Evolutionary conservation across 2,888 invertebrate genomes (phyloP).

Genomic region (Scaptomyza parva): DNA sequence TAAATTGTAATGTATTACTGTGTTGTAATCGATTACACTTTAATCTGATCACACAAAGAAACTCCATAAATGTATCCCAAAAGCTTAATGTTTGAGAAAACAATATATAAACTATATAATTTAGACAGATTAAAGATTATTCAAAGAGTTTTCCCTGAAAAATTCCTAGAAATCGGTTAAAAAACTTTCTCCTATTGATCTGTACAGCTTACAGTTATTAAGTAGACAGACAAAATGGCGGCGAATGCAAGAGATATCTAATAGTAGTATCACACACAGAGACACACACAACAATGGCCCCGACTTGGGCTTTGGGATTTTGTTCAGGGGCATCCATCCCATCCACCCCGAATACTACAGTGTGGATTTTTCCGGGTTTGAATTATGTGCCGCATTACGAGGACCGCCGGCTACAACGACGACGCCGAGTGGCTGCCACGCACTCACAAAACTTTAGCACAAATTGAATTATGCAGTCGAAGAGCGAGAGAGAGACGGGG

Average conservation of each 20-base stretch:
- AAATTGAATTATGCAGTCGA: constrained; percentile 75
- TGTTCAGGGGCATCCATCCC: constrained; percentile 13
- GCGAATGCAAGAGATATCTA: constrained; percentile 2
- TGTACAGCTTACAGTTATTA: not conserved
- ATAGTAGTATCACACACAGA: constrained; percentile 1
- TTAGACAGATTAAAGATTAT: too few relatives aligned
- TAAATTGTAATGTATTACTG: too few relatives aligned
- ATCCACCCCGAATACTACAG: too few relatives aligned
- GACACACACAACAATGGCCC: not conserved
- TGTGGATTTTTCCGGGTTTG: constrained; percentile 61
- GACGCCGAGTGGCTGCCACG: constrained; percentile 56
- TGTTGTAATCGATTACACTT: too few relatives aligned
- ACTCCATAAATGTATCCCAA: too few relatives aligned
- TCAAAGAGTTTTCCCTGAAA: too few relatives aligned
- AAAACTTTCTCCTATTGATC: not conserved
- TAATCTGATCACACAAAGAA: too few relatives aligned
- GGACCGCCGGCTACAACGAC: constrained; percentile 40
- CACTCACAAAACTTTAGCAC: constrained; percentile 71
- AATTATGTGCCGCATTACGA: constrained; percentile 74
- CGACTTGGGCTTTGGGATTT: not conserved
- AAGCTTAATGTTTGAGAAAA: too few relatives aligned
- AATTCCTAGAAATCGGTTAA: too few relatives aligned
- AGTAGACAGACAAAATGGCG: not conserved
- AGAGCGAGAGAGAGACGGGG: not conserved
- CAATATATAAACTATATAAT: too few relatives aligned